These are phyloP conservation scores for Cryptoblepharus egeriae DNA, from an alignment of 2,797 vertebrate genomes.

Conservation along the genomic window DNA sequence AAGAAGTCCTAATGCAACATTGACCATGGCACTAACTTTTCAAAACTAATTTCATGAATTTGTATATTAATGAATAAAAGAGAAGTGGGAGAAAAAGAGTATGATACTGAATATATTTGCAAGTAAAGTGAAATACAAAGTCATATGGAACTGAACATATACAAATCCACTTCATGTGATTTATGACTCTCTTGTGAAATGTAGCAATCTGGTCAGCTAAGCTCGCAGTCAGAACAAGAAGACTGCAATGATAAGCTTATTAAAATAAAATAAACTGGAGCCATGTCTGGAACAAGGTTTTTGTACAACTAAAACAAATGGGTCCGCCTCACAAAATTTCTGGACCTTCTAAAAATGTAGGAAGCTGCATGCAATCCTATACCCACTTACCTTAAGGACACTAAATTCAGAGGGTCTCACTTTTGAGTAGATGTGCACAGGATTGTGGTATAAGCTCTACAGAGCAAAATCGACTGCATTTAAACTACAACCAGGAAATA, in stretches of 20 bases:
- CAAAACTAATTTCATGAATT: constrained; percentile 58
- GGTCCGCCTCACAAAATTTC: constrained; percentile 20
- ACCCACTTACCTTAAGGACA: too few species aligned
- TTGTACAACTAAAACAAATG: background rate
- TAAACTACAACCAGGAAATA: background rate
- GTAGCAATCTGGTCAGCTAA: constrained; percentile 51
- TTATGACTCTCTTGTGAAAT: constrained; percentile 51
- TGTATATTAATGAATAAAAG: constrained; percentile 22
- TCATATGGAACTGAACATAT: constrained; percentile 45
- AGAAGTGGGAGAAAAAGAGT: constrained; percentile 33
- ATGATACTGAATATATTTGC: constrained; percentile 52
- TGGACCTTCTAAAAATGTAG: background rate
- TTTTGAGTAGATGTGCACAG: too few species aligned
- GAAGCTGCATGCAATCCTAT: too few species aligned
- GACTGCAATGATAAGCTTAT: constrained; percentile 45
- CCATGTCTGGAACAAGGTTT: constrained; percentile 14
- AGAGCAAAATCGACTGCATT: background rate
- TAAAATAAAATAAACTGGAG: constrained; percentile 44
- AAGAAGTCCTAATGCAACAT: background rate
- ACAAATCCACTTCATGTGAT: constrained; percentile 55
- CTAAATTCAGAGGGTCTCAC: too few species aligned
- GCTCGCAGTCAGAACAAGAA: constrained; percentile 58
- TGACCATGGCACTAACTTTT: background rate
- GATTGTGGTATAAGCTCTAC: too few species aligned
- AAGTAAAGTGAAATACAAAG: constrained; percentile 51